Evolutionary conservation across 2,113 vertebrate genomes (phyloP).

Genomic region (Echinops telfairi): DNA sequence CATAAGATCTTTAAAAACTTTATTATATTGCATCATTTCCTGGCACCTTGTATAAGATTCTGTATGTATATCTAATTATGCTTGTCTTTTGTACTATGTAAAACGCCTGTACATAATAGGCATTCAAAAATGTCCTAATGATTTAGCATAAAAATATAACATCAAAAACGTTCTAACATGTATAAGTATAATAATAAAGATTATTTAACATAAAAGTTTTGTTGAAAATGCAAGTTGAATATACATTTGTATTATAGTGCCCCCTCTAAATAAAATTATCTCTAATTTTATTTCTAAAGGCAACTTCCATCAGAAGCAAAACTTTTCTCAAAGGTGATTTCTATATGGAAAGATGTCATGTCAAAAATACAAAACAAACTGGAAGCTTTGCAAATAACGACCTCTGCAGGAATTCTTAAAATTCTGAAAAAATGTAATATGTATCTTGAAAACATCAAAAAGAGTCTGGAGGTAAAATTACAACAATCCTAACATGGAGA

Average conservation of each 20-base stretch:
- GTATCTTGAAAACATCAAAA: slow-evolving; percentile 84
- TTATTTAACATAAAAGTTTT: neutral
- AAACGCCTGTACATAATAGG: neutral
- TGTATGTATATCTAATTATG: neutral
- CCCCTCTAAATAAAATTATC: slow-evolving; percentile 1
- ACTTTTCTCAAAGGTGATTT: slow-evolving; percentile 83
- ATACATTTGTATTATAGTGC: neutral
- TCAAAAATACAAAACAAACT: slow-evolving; percentile 78
- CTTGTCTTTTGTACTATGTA: neutral
- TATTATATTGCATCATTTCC: neutral
- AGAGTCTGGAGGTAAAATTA: slow-evolving; percentile 85
- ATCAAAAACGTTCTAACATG: neutral
- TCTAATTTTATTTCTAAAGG: slow-evolving; percentile 77
- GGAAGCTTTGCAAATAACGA: slow-evolving; percentile 80
- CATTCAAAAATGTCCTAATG: neutral
- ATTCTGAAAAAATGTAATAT: slow-evolving; percentile 80
- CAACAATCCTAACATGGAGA: neutral
- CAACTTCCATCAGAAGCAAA: slow-evolving; percentile 84
- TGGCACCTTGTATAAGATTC: neutral
- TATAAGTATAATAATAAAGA: neutral
- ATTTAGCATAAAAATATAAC: neutral
- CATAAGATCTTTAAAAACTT: neutral
- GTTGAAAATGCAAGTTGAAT: neutral
- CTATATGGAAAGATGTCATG: slow-evolving; percentile 85
- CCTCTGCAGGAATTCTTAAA: slow-evolving; percentile 75